Conservation (phyloP, 2,113 vertebrate species). For the Columbina picui region DNA sequence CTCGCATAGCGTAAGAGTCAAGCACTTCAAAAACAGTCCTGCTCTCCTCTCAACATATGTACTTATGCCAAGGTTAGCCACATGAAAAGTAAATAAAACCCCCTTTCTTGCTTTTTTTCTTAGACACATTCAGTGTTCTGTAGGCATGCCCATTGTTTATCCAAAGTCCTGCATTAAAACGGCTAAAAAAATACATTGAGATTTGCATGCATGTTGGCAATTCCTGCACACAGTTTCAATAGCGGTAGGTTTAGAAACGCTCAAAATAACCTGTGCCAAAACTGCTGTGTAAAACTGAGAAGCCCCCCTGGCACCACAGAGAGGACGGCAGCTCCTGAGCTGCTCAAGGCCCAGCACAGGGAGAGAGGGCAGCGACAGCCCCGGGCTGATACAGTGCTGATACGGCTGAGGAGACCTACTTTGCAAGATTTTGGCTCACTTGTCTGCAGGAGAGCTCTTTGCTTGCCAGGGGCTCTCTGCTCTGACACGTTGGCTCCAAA, state of each 20-base stretch:
- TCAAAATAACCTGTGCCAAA: neutral
- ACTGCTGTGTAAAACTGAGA: neutral
- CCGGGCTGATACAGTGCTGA: too few species aligned
- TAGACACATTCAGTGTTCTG: neutral
- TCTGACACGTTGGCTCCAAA: neutral
- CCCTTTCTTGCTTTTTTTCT: neutral
- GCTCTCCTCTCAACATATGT: neutral
- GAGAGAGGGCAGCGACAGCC: neutral
- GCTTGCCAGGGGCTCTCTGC: neutral
- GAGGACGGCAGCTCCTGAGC: neutral
- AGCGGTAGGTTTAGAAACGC: neutral
- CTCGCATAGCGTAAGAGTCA: rapidly evolving
- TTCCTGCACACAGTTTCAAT: neutral
- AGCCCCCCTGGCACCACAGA: neutral
- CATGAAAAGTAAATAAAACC: conserved; percentile 1
- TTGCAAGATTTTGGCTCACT: neutral
- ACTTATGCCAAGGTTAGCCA: neutral
- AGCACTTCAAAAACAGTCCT: neutral
- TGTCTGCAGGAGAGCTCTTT: rapidly evolving
- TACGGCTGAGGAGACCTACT: rapidly evolving
- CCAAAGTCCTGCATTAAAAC: neutral
- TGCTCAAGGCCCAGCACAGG: rapidly evolving
- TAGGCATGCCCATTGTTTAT: neutral
- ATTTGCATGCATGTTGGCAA: conserved; percentile 41
- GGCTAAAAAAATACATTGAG: neutral